Evolutionary conservation across 2,888 invertebrate species (phyloP).

Genomic region (Drosophila mercatorum): DNA sequence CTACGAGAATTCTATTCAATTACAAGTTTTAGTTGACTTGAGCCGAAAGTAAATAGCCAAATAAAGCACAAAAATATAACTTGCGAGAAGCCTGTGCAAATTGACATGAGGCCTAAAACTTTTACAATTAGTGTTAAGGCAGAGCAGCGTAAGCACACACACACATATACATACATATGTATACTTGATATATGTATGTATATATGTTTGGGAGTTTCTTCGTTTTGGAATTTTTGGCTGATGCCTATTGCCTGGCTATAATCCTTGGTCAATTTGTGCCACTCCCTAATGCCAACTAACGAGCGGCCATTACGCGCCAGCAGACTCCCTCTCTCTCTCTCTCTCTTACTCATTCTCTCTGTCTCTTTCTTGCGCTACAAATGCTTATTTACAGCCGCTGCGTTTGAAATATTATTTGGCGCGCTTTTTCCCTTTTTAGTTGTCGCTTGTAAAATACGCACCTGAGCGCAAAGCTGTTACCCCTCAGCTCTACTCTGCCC

Average conservation of each 20-base stretch:
- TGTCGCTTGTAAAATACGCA: constrained; percentile 55
- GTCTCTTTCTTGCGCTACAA: neutral
- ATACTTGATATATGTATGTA: neutral
- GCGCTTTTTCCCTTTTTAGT: constrained; percentile 22
- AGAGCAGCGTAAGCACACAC: constrained; percentile 6
- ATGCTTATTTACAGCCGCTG: constrained; percentile 43
- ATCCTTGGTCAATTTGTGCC: constrained; percentile 52
- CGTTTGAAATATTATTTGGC: constrained; percentile 37
- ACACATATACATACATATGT: constrained; percentile 9
- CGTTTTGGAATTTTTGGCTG: constrained; percentile 15
- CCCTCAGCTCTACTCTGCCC: neutral
- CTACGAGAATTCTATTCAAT: constrained; percentile 55
- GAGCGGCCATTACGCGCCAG: constrained; percentile 59
- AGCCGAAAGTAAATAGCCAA: constrained; percentile 62
- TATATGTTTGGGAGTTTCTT: constrained; percentile 12
- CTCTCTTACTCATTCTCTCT: neutral
- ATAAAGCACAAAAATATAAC: constrained; percentile 47
- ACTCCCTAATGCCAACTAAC: constrained; percentile 57
- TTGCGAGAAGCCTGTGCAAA: constrained; percentile 43
- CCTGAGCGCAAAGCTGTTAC: constrained; percentile 46
- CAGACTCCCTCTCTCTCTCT: neutral
- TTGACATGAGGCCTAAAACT: constrained; percentile 56
- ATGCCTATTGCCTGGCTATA: constrained; percentile 32
- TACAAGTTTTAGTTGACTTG: constrained; percentile 54
- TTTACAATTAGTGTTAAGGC: constrained; percentile 65